phyloP scores from a whole-genome alignment of 2,797 vertebrate species.

The Falco novaeseelandiae region DNA sequence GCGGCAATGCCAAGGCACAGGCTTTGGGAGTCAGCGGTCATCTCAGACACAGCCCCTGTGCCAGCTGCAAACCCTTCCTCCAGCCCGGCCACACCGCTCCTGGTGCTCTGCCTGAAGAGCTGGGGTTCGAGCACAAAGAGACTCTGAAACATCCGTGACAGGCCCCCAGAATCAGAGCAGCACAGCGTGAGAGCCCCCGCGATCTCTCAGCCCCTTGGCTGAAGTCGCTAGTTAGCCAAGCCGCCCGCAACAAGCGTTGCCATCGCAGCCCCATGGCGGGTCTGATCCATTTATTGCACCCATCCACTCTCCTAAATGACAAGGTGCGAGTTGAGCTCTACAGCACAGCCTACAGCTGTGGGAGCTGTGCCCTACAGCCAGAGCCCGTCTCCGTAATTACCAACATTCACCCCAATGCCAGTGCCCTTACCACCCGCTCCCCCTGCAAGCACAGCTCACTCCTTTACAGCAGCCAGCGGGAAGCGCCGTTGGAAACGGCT shows the following conservation, averaged over 20 bases:
- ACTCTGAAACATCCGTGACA: not conserved
- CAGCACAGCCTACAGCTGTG: not conserved
- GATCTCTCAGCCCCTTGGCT: not conserved
- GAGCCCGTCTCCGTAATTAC: not conserved
- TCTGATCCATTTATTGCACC: not conserved
- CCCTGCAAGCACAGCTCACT: not conserved
- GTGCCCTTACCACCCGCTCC: rapidly evolving
- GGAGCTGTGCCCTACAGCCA: not conserved
- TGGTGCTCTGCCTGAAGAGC: not conserved
- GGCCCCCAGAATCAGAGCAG: not conserved
- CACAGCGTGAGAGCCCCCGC: rapidly evolving
- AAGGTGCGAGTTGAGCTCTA: not conserved
- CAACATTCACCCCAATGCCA: not conserved
- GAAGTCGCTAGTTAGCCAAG: not conserved
- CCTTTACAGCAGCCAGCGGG: rapidly evolving
- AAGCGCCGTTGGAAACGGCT: rapidly evolving
- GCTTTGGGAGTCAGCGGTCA: rapidly evolving
- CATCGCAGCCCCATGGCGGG: not conserved
- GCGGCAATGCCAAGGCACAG: rapidly evolving
- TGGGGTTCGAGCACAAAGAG: not conserved
- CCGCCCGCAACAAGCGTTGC: rapidly evolving
- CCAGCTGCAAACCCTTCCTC: rapidly evolving
- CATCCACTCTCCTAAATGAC: not conserved
- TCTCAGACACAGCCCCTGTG: not conserved
- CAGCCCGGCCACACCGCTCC: rapidly evolving